Evolutionary conservation across 1,140 invertebrate genomes (phyloP).

Genomic region (Bradysia coprophila): DNA sequence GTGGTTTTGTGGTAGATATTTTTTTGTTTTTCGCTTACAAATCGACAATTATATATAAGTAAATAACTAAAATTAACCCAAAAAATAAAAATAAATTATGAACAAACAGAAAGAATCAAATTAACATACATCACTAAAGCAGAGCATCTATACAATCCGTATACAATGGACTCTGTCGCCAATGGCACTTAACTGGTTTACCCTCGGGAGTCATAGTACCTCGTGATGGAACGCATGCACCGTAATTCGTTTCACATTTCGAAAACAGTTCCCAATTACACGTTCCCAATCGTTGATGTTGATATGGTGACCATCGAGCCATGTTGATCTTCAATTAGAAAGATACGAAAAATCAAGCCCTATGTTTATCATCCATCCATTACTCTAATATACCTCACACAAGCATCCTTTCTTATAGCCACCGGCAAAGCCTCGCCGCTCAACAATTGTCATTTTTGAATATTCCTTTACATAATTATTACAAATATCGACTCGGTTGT

Average conservation of each 20-base stretch:
- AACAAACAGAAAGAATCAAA: too few relatives aligned
- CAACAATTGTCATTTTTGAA: constrained; percentile 17
- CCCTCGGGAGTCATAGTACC: constrained; percentile 10
- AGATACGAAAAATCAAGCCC: not conserved
- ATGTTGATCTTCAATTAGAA: too few relatives aligned
- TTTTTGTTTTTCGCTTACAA: too few relatives aligned
- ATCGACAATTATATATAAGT: too few relatives aligned
- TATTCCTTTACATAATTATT: constrained; percentile 19
- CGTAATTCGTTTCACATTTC: constrained; percentile 18
- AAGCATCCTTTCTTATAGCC: constrained; percentile 13
- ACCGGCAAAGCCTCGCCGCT: constrained; percentile 18
- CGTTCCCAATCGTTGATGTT: not conserved
- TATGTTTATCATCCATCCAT: too few relatives aligned
- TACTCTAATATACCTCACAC: constrained; percentile 1
- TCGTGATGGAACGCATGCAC: constrained; percentile 13
- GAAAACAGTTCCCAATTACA: constrained; percentile 13
- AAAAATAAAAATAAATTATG: too few relatives aligned
- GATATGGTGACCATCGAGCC: too few relatives aligned
- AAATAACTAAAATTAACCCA: too few relatives aligned
- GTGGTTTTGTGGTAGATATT: too few relatives aligned
- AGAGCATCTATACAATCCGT: too few relatives aligned
- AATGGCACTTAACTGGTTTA: constrained; percentile 14
- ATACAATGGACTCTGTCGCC: constrained; percentile 18
- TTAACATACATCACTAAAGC: too few relatives aligned
- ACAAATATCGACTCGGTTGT: constrained; percentile 14